These are phyloP conservation scores for Drosophila kepulauana DNA, from an alignment of 1,140 invertebrate genomes.

Conservation along the genomic window DNA sequence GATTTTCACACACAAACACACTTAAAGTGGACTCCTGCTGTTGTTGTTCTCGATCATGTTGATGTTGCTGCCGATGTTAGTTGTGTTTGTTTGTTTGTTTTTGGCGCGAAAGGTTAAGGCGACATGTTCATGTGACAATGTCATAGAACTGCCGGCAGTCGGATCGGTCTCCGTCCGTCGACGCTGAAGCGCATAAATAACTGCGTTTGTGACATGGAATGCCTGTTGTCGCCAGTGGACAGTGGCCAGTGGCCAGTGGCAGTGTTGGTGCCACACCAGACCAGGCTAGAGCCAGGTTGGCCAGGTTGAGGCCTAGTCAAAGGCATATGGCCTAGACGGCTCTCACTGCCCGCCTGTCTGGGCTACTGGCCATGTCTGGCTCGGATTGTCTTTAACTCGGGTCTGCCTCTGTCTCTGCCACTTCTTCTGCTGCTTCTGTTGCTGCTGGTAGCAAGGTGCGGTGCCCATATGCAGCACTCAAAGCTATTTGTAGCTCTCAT, in stretches of 20 bases:
- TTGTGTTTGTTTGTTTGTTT: conserved; percentile 36
- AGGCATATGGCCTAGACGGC: conserved; percentile 56
- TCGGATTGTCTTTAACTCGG: conserved; percentile 59
- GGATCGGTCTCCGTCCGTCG: conserved; percentile 17
- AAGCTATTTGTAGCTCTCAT: conserved; percentile 75
- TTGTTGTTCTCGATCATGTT: conserved; percentile 45
- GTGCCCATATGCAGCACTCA: conserved; percentile 79
- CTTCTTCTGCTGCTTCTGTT: conserved; percentile 25
- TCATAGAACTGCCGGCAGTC: conserved; percentile 71
- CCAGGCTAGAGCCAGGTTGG: conserved; percentile 3
- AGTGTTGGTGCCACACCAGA: background rate
- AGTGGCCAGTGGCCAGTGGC: background rate
- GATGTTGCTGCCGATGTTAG: conserved; percentile 2
- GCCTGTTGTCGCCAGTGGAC: conserved; percentile 43
- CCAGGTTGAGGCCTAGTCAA: conserved; percentile 61
- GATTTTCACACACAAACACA: conserved; percentile 9
- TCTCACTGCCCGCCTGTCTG: conserved; percentile 66
- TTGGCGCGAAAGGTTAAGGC: conserved; percentile 74
- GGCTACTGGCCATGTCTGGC: conserved; percentile 72
- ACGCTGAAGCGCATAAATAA: conserved; percentile 75
- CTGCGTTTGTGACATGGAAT: conserved; percentile 83
- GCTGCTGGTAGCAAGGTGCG: conserved; percentile 79
- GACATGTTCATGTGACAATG: conserved; percentile 82
- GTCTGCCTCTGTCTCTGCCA: conserved; percentile 13
- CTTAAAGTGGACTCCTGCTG: conserved; percentile 46